A percentile compares a stretch with the other conserved stretches of the same genome.
Evolutionary conservation across 1,140 invertebrate genomes (phyloP).

Genomic region (Drosophila ogumai): DNA sequence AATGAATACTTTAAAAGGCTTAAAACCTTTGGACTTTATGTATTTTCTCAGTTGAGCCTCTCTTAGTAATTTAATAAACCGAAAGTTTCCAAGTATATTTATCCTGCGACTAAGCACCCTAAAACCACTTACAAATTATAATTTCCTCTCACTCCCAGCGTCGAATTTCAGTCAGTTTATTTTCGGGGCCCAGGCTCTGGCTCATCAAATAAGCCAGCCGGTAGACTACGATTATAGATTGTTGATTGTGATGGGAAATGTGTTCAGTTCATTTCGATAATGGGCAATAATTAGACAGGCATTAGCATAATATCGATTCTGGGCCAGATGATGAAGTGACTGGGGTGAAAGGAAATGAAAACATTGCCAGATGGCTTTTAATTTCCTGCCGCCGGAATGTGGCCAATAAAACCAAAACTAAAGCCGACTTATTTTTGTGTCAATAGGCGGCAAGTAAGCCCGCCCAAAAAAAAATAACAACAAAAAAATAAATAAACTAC

Average conservation of each 20-base stretch:
- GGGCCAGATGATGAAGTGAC: constrained; percentile 31
- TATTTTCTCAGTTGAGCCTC: background rate
- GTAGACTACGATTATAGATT: constrained; percentile 28
- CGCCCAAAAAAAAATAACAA: constrained; percentile 7
- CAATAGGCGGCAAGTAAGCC: constrained; percentile 60
- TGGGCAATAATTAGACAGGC: constrained; percentile 55
- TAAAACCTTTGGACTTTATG: background rate
- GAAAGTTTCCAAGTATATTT: constrained; percentile 12
- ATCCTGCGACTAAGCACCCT: background rate
- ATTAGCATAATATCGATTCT: constrained; percentile 56
- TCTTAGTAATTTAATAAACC: constrained; percentile 9
- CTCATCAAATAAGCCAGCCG: constrained; percentile 15
- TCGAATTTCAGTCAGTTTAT: constrained; percentile 13
- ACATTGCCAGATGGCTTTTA: constrained; percentile 68
- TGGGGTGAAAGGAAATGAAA: constrained; percentile 53
- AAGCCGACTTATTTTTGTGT: constrained; percentile 60
- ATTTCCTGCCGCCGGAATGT: constrained; percentile 66
- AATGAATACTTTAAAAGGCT: background rate
- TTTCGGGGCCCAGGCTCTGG: constrained; percentile 2
- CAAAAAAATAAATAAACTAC: constrained; percentile 24
- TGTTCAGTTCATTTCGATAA: constrained; percentile 58
- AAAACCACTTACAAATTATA: constrained; percentile 21
- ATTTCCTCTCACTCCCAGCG: constrained; percentile 1
- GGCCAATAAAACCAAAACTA: constrained; percentile 72
- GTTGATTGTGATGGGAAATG: constrained; percentile 35